These are phyloP conservation scores for Vespertilio murinus DNA, from an alignment of 2,797 vertebrate species.

Conservation along the genomic window DNA sequence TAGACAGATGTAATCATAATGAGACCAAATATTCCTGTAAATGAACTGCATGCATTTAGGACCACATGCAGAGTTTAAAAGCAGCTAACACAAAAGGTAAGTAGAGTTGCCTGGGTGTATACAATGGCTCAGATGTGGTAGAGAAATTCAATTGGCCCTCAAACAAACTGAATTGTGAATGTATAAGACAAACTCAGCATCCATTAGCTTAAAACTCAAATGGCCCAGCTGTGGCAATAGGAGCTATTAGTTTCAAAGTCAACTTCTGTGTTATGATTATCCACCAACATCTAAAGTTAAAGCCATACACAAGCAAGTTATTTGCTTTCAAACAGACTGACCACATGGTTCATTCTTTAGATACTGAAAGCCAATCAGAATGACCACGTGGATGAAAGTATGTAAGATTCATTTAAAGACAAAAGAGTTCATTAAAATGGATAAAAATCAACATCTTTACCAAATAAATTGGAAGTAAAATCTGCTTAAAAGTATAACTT, in stretches of 20 bases:
- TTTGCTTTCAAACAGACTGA: slow-evolving; percentile 43
- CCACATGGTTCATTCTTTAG: neutral
- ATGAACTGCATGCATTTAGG: slow-evolving; percentile 61
- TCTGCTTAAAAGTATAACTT: neutral
- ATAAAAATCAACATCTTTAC: slow-evolving; percentile 19
- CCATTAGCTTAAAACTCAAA: slow-evolving; percentile 72
- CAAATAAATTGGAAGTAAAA: neutral
- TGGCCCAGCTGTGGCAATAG: slow-evolving; percentile 55
- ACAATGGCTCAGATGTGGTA: slow-evolving; percentile 47
- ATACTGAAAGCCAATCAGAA: neutral
- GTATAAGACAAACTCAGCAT: slow-evolving; percentile 55
- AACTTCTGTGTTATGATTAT: slow-evolving; percentile 43
- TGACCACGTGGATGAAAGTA: neutral
- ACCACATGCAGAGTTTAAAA: slow-evolving; percentile 68
- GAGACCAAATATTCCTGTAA: slow-evolving; percentile 70
- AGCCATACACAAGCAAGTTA: neutral
- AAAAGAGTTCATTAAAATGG: neutral
- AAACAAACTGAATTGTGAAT: slow-evolving; percentile 54
- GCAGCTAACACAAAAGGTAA: slow-evolving; percentile 71
- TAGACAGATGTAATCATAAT: slow-evolving; percentile 76
- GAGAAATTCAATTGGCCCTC: slow-evolving; percentile 55
- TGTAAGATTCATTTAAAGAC: neutral
- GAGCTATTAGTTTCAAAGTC: slow-evolving; percentile 47
- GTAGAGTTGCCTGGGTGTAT: neutral
- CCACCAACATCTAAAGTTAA: neutral